Percentiles rank a stretch among this genome's conserved stretches.
Conservation (phyloP, 1,140 invertebrate species). For the Diachasmimorpha longicaudata region DNA sequence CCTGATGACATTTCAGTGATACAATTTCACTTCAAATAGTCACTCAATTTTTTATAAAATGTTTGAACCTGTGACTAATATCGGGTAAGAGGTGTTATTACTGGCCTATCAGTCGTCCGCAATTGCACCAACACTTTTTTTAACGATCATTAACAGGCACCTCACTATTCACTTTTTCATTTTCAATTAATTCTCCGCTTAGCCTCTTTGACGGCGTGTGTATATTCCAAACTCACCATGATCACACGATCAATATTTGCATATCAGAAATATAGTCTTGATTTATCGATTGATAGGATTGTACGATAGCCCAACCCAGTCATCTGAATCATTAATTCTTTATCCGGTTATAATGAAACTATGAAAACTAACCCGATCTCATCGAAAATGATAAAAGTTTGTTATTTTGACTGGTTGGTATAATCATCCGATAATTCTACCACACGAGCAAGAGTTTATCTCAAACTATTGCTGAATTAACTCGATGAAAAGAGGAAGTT, state of each 20-base stretch:
- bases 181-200: background rate
- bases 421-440: too few relatives aligned
- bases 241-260: slow-evolving; percentile 34
- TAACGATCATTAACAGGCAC: background rate
- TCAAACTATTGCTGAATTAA: background rate
- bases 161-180: background rate
- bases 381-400: background rate
- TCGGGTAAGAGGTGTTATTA: slow-evolving; percentile 30
- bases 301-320: slow-evolving; percentile 17
- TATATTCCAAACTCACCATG: slow-evolving; percentile 12
- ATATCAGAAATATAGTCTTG: slow-evolving; percentile 31
- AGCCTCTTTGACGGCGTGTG: slow-evolving; percentile 11
- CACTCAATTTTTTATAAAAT: slow-evolving; percentile 17
- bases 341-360: background rate
- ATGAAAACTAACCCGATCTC: background rate
- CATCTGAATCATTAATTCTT: slow-evolving; percentile 31
- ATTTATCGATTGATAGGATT: slow-evolving; percentile 28
- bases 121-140: background rate
- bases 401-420: too few relatives aligned
- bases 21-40: background rate
- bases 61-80: slow-evolving; percentile 27
- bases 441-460: background rate
- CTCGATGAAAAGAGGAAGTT: background rate
- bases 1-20: background rate
- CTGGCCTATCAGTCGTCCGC: slow-evolving; percentile 25